Percentiles rank a stretch among this genome's conserved stretches.
Evolutionary conservation across 2,888 invertebrate species (phyloP).

Genomic region (Apamea monoglypha): DNA sequence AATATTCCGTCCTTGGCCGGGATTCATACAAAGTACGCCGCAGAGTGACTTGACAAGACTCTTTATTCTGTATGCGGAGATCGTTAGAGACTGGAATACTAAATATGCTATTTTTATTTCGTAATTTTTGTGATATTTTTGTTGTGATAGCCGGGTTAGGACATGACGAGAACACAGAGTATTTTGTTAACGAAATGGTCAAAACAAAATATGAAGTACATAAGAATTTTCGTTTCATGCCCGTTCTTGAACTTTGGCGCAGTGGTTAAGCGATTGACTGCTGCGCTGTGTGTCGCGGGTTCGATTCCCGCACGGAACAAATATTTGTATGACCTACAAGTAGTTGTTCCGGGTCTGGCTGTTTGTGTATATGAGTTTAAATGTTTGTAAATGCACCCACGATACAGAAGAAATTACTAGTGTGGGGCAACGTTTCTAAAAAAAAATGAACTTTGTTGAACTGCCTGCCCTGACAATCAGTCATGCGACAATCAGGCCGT

Average conservation of each 20-base stretch:
- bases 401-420: no score
- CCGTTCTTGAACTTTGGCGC: no score
- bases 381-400: no score
- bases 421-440: no score
- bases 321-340: no score
- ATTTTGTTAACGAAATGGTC: not conserved
- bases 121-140: not conserved
- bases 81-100: conserved; percentile 15
- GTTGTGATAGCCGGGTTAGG: not conserved
- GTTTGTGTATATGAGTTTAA: no score
- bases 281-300: no score
- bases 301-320: no score
- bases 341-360: no score
- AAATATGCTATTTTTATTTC: conserved; percentile 15
- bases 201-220: not conserved
- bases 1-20: conserved; percentile 52
- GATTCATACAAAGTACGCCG: conserved; percentile 43
- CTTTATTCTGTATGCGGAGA: conserved; percentile 22
- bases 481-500: not conserved
- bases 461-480: not conserved
- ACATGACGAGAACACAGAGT: not conserved
- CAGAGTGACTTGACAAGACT: conserved; percentile 35
- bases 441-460: no score
- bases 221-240: not conserved
- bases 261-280: no score